A percentile compares a stretch with the other conserved stretches of the same genome.
These are phyloP conservation scores for Coturnix japonica DNA, from an alignment of 2,113 vertebrate genomes.

Conservation along the genomic window DNA sequence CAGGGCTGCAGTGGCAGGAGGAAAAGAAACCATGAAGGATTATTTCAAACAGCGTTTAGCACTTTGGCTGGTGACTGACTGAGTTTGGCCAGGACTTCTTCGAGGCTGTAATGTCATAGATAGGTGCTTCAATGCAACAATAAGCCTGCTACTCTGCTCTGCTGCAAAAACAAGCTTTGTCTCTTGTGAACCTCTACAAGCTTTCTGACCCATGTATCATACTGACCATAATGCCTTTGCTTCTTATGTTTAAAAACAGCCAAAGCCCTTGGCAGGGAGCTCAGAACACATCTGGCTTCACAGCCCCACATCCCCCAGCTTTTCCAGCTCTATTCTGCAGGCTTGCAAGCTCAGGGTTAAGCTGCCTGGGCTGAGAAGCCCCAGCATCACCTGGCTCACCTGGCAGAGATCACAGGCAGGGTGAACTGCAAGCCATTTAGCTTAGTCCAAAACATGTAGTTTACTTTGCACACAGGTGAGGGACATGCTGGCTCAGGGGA, in stretches of 20 bases:
- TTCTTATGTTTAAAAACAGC: not conserved
- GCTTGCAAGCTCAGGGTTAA: not conserved
- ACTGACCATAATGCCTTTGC: not conserved
- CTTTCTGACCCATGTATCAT: not conserved
- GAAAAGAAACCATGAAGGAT: not conserved
- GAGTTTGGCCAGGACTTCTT: not conserved
- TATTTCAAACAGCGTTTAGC: not conserved
- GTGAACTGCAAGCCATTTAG: slow-evolving; percentile 15
- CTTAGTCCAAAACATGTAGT: not conserved
- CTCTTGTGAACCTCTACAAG: fast-evolving
- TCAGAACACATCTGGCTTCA: not conserved
- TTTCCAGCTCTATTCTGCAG: not conserved
- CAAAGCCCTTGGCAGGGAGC: not conserved
- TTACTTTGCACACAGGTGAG: slow-evolving; percentile 31
- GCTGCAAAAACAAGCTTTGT: not conserved
- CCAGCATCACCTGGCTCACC: not conserved
- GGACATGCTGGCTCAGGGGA: slow-evolving; percentile 29
- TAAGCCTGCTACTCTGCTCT: not conserved
- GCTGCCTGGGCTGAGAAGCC: not conserved
- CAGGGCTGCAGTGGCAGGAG: slow-evolving; percentile 81
- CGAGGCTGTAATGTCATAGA: not conserved
- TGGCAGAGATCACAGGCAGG: not conserved
- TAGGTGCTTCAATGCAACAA: not conserved
- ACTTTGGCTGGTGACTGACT: not conserved
- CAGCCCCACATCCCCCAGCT: not conserved